phyloP scores from a whole-genome alignment of 2,888 invertebrate genomes.

The Salticus scenicus region DNA sequence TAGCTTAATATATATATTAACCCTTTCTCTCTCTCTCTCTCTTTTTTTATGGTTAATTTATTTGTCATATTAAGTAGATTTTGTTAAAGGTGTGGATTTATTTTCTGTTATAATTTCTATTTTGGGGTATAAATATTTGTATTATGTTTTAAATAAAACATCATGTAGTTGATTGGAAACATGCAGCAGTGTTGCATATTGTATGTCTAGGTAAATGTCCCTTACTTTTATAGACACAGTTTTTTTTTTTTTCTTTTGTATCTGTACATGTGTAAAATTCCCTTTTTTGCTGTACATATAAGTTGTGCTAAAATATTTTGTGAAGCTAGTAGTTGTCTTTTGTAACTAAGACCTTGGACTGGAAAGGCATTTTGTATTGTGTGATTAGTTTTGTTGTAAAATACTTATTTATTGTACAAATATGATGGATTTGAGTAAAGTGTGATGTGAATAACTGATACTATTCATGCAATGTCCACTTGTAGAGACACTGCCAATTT shows the following conservation, averaged over 20 bases:
- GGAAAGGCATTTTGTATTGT: constrained; percentile 31
- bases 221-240: constrained; percentile 1
- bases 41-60: no score
- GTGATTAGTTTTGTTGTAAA: constrained; percentile 58
- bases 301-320: constrained; percentile 45
- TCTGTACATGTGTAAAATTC: constrained; percentile 38
- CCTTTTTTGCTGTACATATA: constrained; percentile 39
- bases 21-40: no score
- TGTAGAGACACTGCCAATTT: constrained; percentile 38
- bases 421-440: constrained; percentile 19
- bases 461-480: constrained; percentile 25
- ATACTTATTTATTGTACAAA: constrained; percentile 68
- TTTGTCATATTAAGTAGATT: no score
- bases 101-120: no score
- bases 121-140: no score
- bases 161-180: no score
- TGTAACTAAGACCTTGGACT: constrained; percentile 12
- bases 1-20: no score
- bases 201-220: not conserved
- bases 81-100: no score
- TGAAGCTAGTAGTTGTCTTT: constrained; percentile 34
- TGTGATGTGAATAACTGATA: constrained; percentile 17
- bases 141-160: no score
- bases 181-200: constrained; percentile 2
- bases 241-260: not conserved